phyloP scores from a whole-genome alignment of 2,888 invertebrate species.

The Ligdia adustata region DNA sequence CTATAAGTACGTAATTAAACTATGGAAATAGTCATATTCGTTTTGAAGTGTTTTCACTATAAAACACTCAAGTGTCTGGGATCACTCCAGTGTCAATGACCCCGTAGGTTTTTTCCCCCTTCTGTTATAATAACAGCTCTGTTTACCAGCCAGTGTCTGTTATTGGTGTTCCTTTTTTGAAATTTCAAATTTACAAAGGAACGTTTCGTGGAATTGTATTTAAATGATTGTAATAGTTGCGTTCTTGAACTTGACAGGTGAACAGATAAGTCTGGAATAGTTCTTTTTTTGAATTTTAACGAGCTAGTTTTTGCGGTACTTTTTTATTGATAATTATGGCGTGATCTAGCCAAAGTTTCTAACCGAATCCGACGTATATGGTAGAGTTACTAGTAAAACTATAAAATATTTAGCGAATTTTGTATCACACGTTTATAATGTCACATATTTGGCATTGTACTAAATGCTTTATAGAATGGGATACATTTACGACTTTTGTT shows the following conservation, averaged over 20 bases:
- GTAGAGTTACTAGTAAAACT: constrained; percentile 8
- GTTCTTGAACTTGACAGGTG: constrained; percentile 16
- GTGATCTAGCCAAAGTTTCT: constrained; percentile 8
- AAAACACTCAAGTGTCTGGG: constrained; percentile 79
- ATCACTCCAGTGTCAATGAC: constrained; percentile 72
- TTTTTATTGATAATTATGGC: constrained; percentile 2
- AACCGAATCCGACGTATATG: constrained; percentile 5
- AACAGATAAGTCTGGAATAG: constrained; percentile 12
- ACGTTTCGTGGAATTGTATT: constrained; percentile 46
- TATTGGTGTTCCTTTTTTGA: constrained; percentile 50
- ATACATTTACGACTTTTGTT: background rate
- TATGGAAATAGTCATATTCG: constrained; percentile 82
- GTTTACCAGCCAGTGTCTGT: constrained; percentile 67
- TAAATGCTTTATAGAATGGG: constrained; percentile 11
- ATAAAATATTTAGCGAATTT: constrained; percentile 17
- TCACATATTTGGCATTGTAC: background rate
- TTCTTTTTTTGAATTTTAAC: constrained; percentile 1
- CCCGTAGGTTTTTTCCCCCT: constrained; percentile 65
- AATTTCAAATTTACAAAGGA: constrained; percentile 45
- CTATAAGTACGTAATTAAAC: constrained; percentile 74
- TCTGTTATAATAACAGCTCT: constrained; percentile 73
- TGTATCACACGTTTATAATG: constrained; percentile 1
- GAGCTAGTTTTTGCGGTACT: background rate
- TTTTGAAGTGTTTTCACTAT: constrained; percentile 83
- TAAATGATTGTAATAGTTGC: constrained; percentile 34